These are phyloP conservation scores for Amphiprion clarkii DNA, from an alignment of 2,797 vertebrate species.

Conservation along the genomic window DNA sequence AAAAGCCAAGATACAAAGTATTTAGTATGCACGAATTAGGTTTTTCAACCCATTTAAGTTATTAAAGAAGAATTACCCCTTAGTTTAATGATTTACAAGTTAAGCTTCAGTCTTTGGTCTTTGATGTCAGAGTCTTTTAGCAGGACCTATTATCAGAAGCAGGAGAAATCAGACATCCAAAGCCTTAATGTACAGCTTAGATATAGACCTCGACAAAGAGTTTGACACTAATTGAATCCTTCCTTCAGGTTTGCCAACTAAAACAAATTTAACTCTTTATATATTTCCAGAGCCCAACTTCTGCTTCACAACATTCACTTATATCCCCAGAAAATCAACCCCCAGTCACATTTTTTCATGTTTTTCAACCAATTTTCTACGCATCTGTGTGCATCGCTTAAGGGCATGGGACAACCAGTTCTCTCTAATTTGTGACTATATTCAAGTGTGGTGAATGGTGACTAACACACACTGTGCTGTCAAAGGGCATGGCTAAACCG, in stretches of 20 bases:
- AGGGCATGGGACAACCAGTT: constrained; percentile 51
- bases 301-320: constrained; percentile 11
- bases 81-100: constrained; percentile 46
- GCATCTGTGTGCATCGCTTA: constrained; percentile 50
- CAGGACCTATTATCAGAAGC: constrained; percentile 10
- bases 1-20: constrained; percentile 30
- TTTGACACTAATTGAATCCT: background rate
- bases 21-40: constrained; percentile 19
- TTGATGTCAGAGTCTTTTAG: constrained; percentile 34
- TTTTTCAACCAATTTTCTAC: constrained; percentile 41
- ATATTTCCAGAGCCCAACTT: constrained; percentile 9
- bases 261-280: background rate
- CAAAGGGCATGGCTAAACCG: constrained; percentile 50
- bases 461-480: constrained; percentile 54
- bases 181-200: background rate
- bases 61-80: constrained; percentile 47
- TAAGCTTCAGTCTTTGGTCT: constrained; percentile 41
- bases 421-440: constrained; percentile 54
- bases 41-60: constrained; percentile 30
- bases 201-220: background rate
- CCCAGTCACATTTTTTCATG: constrained; percentile 19
- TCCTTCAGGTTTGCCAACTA: background rate
- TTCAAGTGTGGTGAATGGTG: constrained; percentile 56
- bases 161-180: constrained; percentile 10
- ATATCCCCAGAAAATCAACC: constrained; percentile 27